Base-by-base conservation (phyloP, 1,140 invertebrate genomes). In the Chymomyza costata region DNA sequence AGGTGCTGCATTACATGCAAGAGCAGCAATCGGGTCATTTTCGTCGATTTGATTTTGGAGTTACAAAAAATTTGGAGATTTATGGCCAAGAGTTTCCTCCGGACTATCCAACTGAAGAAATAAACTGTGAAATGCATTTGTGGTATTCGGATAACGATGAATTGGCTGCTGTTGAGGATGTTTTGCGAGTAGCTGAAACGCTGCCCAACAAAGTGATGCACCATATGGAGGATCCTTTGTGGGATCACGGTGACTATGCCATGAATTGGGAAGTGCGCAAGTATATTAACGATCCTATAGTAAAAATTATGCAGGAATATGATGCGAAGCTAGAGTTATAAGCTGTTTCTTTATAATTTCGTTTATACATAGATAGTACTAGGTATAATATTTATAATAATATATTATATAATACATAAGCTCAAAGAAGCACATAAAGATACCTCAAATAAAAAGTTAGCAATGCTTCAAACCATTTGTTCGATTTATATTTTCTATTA, bases 191-290 rank as follows among this genome's bases (percentile, higher is more conserved):
- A 11, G 81, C 80, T 0, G 3, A 16, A 0, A 37, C 50, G 0
- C 3, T 83, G 37, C 70, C 80, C 1, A 83, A 83, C 83, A 53
- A 61, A 10, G 53, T 85, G 2, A 73, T 87, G 74, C 89, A 87
- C 46, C 83, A 85, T 63, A 89, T 92, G 1, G 82, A 86, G 0
- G 66, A 88, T 41, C 40, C 85, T 0, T 66, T 83, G 39, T 92
- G 91, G 57, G 89, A 89, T 58, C 91, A 92, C 56, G 54, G 90
- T 1, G 91, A 92, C 54, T 92, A 89, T 57, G 37, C 50, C 13
- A 7, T 66, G 0, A 57, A 73, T 15, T 14, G 10, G 16, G 45
- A 70, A 5, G 51, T 80, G 5, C 61, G 71, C 1, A 38, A 45
- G 30, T 52, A 57, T 34, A 5, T 82, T 1, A 82, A 82, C 8